Conservation (phyloP, 2,113 vertebrate genomes). For the Balaeniceps rex region DNA sequence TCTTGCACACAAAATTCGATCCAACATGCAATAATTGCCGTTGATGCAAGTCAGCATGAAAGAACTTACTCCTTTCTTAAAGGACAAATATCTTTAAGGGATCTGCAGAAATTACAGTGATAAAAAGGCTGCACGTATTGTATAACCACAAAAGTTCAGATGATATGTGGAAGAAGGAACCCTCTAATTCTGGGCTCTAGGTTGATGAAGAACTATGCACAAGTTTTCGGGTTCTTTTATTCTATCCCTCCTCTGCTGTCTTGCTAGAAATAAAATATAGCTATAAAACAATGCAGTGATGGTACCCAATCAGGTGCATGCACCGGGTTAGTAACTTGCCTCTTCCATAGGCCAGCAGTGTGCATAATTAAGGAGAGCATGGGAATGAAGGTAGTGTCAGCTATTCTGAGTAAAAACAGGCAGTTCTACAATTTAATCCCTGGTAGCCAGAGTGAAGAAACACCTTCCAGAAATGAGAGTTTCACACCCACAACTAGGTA, state of each 20-base stretch:
- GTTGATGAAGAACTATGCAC: not conserved
- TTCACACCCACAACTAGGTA: not conserved
- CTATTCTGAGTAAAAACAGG: not conserved
- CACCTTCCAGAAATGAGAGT: not conserved
- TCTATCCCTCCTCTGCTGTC: not conserved
- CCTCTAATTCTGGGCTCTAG: not conserved
- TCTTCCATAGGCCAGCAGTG: not conserved
- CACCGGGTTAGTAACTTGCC: not conserved
- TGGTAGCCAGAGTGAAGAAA: not conserved
- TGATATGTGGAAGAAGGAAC: not conserved
- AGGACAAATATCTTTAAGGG: not conserved
- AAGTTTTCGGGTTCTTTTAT: not conserved
- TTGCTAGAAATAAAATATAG: not conserved
- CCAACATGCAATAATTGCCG: not conserved
- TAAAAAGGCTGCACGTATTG: not conserved
- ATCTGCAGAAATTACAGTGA: not conserved
- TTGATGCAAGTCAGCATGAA: not conserved
- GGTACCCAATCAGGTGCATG: not conserved
- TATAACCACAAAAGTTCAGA: not conserved
- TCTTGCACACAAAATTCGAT: not conserved
- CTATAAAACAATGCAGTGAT: not conserved
- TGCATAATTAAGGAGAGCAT: not conserved
- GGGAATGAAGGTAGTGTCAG: not conserved
- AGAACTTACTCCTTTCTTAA: not conserved
- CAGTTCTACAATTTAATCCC: not conserved